Evolutionary conservation across 92 coral and sea anemone genomes (phyloP), one percentile per base, ranked within the genome.

Genomic region (Siderastrea siderea): DNA sequence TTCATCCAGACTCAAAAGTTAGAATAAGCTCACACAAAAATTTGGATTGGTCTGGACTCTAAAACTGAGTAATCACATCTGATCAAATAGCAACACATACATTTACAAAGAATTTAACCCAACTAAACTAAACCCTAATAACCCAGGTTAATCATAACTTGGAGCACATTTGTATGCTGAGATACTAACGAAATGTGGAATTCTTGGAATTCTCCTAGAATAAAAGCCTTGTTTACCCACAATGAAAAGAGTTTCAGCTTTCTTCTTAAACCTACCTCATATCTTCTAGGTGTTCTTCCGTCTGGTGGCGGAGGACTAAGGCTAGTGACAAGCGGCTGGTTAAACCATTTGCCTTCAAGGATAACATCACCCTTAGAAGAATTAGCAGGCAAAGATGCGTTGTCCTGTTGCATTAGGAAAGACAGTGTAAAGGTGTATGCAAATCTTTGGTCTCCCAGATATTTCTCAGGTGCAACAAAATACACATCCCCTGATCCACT

Each of bases 311-410:
- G 80, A 6, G 71, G 68, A 51, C 77, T 83, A 73, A 96, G 85
- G 79, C 93, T 90, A 49, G 94, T 73, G 48, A 94, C 96, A 77
- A 95, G 89, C 8, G 86, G 89, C 70, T 92, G 88, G 52, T 48
- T 80, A 84, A 95, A 95, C 90, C 92, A 93, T 67, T 67, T 93
- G 75, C 98, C 98, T 46, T 68, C 88, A 55, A 97, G 80, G 68
- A 97, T 94, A 55, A 97, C 98, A 66, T 95, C 99, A 53, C 98
- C 99, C 26, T 85, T 88, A 6, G 91, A 77, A 45, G 96, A 84
- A 55, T 83, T 57, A 1, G 61, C 87, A 13, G 93, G 93, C 53
- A 79, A 62, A 13, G 84, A 84, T 55, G 76, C 88, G 79, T 87
- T 65, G 47, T 86, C 94, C 51, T 90, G 93, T 60, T 82, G 87